Evolutionary conservation across 2,113 vertebrate species (phyloP).

Genomic region (Saguinus imperator): DNA sequence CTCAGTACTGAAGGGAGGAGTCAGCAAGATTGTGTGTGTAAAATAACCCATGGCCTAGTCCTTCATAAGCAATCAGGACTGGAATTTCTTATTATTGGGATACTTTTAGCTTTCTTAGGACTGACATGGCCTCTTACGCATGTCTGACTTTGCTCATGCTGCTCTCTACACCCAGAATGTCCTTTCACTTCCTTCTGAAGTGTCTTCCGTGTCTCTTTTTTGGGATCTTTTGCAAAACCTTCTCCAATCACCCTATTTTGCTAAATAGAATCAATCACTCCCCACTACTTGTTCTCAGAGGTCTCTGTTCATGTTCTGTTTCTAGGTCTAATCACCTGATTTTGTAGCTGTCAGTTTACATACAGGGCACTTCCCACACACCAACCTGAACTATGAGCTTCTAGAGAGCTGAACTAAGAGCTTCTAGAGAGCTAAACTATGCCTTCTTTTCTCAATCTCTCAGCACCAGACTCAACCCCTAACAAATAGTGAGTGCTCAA

Average conservation of each 20-base stretch:
- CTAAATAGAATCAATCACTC: neutral
- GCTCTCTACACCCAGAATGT: neutral
- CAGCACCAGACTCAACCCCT: neutral
- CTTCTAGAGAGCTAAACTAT: neutral
- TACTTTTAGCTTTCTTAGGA: neutral
- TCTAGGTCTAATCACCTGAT: neutral
- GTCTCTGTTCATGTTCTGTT: neutral
- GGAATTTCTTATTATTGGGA: neutral
- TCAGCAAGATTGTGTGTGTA: neutral
- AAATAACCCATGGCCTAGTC: neutral
- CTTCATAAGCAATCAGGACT: neutral
- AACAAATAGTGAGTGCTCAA: neutral
- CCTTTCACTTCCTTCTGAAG: neutral
- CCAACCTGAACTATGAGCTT: neutral
- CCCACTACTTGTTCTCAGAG: neutral
- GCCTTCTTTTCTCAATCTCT: neutral
- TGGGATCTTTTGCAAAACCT: neutral
- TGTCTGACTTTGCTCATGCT: neutral
- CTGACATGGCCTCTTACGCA: rapidly evolving
- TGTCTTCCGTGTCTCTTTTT: neutral
- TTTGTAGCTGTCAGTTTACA: conserved; percentile 13
- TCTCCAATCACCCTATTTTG: neutral
- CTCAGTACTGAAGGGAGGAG: neutral
- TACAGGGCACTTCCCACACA: neutral
- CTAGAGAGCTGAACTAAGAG: neutral